Evolutionary conservation across 37 sponge, comb jelly and placozoan genomes (phyloP), one percentile per base, ranked within the genome.

Genomic region (Agelas oroides): DNA sequence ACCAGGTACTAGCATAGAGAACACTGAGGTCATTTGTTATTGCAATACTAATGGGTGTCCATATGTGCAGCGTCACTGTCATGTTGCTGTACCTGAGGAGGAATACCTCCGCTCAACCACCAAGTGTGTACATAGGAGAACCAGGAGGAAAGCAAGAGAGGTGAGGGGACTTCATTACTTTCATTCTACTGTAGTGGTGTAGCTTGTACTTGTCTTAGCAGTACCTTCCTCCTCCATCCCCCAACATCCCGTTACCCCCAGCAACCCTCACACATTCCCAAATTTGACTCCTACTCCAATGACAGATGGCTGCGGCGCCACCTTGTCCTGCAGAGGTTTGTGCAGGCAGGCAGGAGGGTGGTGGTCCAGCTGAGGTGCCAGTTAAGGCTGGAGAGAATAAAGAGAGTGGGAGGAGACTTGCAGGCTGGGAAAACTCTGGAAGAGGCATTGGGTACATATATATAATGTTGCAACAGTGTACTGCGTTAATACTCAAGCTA

Each of bases 321-420:
- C 24, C 59, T 37, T 25, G 84, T 69, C 1, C 75, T 72, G 40
- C 30, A 46, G 25, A 54, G 84, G 41, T 95, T 95, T 81, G 83
- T 93, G 8, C 69, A 85, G 33, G 93, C 94, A 28, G 96, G 87
- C 15, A 89, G 94, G 80, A 92, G 76, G 83, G 90, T 92, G 21
- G 19, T 82, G 32, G 27, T 88, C 23, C 46, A 53, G 46, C 69
- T 70, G 17, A 56, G 89, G 52, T 68, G 77, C 19, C 78, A 89
- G 73, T 23, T 27, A 20, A 70, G 66, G 35, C 72, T 89, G 78
- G 74, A 78, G 56, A 76, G 53, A 38, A 59, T 89, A 17, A 56
- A 57, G 30, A 39, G 24, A 53, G 31, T 84, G 84, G 65, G 27
- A 6, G 1, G n/a, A 0, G 62, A 62, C 34, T 30, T 84, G 0